Base-by-base conservation (phyloP, 1,140 invertebrate species). In the Sycobia sp. region DNA sequence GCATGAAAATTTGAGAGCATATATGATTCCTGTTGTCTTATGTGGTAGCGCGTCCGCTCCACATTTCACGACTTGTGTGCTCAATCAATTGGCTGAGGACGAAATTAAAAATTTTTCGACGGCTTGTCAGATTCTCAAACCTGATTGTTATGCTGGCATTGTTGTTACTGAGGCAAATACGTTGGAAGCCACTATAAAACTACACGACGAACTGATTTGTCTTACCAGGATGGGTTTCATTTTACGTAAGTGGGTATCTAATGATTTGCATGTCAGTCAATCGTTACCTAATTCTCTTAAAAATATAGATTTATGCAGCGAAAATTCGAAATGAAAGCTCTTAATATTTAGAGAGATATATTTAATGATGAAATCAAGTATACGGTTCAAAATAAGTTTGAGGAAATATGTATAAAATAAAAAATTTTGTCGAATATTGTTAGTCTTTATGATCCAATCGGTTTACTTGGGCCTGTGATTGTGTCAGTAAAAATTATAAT, bases 341-440 rank as follows among this genome's bases (percentile, higher is more conserved):
- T 14, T 9, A 14, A 14, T n/a, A n/a, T 39, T 10, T n/a, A 14
- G 14, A 4, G 38, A 14, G 38, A 14, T 41, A 13, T 16, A 34
- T 9, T 23, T 1, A 13, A 27, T 0, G 36, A 51, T 29, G 16
- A 39, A 0, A 32, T 62, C 16, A 16, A 27, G 0, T 53, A 62
- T n/a, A 16, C 4, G 46, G 16, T 44, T n/a, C 3, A 1, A n/a
- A 22, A 23, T 0, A 29, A 47, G 4, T 36, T 47, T 7, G 25
- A 47, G 14, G 20, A 46, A 16, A 16, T 1, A 16, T 11, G 18
- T 16, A 51, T 27, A 23, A 56, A 44, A 22, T 8, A 41, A 16
- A 23, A n/a, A 11, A 11, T 63, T 41, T 39, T 57, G 11, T 62
- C 60, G 10, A 25, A 41, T 2, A 63, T 63, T 1, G 53, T 53